Conservation (phyloP, 2,797 vertebrate species). For the Neomorphus geoffroyi region DNA sequence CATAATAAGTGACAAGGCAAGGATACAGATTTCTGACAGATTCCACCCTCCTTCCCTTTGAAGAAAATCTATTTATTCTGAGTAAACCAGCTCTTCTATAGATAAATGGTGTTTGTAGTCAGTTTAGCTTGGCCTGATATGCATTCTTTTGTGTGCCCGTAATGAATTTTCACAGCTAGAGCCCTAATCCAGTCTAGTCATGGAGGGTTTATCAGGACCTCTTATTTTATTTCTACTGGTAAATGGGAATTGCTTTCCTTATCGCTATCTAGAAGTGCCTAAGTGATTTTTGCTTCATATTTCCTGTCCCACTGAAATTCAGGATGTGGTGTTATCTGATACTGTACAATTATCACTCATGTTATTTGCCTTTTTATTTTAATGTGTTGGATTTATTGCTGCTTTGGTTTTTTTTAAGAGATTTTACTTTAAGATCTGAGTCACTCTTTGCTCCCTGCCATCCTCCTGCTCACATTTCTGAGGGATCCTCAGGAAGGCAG, state of each 20-base stretch:
- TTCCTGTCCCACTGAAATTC: slow-evolving; percentile 29
- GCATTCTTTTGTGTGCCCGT: slow-evolving; percentile 7
- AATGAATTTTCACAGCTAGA: slow-evolving; percentile 62
- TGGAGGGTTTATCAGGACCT: slow-evolving; percentile 41
- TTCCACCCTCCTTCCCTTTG: neutral
- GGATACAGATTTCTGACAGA: slow-evolving; percentile 26
- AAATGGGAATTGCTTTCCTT: slow-evolving; percentile 54
- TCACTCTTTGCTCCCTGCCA: neutral
- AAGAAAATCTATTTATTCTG: slow-evolving; percentile 63
- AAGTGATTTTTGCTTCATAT: slow-evolving; percentile 11
- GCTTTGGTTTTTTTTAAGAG: neutral
- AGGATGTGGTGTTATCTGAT: slow-evolving; percentile 24
- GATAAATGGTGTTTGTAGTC: slow-evolving; percentile 44
- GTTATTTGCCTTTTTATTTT: slow-evolving; percentile 29
- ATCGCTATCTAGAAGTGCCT: slow-evolving; percentile 24
- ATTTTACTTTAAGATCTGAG: slow-evolving; percentile 46
- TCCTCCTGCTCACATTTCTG: neutral
- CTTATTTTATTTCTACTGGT: slow-evolving; percentile 31
- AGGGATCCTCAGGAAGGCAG: slow-evolving; percentile 1
- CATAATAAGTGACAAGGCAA: slow-evolving; percentile 59
- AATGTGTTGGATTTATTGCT: neutral
- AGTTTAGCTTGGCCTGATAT: slow-evolving; percentile 17
- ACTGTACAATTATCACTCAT: slow-evolving; percentile 13
- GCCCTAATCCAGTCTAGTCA: slow-evolving; percentile 25
- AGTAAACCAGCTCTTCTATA: neutral